A percentile compares a stretch with the other conserved stretches of the same genome.
Conservation (phyloP, 2,797 vertebrate species). For the Xenopus petersii region DNA sequence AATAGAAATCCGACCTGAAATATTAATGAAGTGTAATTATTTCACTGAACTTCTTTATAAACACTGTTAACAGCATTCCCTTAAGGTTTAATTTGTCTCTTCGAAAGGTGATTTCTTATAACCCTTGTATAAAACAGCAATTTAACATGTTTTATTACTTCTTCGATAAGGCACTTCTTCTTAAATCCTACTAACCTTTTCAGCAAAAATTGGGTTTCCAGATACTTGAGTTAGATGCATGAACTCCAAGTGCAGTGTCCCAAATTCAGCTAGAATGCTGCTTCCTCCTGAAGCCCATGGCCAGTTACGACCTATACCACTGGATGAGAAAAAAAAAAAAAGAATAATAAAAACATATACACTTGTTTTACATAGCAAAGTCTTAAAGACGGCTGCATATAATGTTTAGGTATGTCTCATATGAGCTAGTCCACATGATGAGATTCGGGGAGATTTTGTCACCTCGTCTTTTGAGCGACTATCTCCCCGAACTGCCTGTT, state of each 20-base stretch:
- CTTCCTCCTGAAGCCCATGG: slow-evolving; percentile 98
- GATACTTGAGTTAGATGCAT: slow-evolving; percentile 91
- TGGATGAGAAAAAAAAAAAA: slow-evolving; percentile 50
- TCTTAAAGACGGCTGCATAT: no score
- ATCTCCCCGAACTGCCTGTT: no score
- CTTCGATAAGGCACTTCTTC: not conserved
- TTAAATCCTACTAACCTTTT: slow-evolving; percentile 81
- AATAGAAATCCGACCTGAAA: not conserved
- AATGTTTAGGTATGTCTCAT: no score
- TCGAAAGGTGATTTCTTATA: not conserved
- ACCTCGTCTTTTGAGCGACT: no score
- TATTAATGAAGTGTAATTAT: slow-evolving; percentile 11
- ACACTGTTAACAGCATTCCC: slow-evolving; percentile 6
- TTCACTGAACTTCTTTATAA: not conserved
- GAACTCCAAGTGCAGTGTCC: slow-evolving; percentile 95
- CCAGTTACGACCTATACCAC: slow-evolving; percentile 95
- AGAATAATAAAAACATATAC: not conserved
- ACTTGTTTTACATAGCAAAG: no score
- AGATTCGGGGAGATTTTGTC: no score
- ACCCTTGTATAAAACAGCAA: not conserved
- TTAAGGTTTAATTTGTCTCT: not conserved
- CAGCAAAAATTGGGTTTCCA: slow-evolving; percentile 86
- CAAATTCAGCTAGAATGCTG: slow-evolving; percentile 97
- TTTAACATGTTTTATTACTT: not conserved
- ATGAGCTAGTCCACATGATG: no score